Conservation (phyloP, 2,113 vertebrate genomes). For the Pipa parva region DNA sequence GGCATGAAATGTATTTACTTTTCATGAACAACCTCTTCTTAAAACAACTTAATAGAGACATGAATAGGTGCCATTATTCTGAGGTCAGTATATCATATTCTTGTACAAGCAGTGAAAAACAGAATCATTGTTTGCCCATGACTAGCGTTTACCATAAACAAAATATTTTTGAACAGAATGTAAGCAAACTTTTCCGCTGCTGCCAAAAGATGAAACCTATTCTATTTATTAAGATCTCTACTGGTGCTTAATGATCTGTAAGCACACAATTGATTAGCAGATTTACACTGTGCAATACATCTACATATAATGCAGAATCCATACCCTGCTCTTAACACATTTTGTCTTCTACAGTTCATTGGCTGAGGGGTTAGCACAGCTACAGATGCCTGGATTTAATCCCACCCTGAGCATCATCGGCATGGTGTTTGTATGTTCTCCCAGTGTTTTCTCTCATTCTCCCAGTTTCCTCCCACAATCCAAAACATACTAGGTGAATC, state of each 20-base stretch:
- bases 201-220: conserved; percentile 65
- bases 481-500: too few species aligned
- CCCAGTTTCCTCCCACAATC: too few species aligned
- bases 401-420: too few species aligned
- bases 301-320: too few species aligned
- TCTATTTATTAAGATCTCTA: neutral
- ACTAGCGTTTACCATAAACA: conserved; percentile 79
- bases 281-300: neutral
- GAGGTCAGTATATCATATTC: conserved; percentile 55
- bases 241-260: neutral
- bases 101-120: conserved; percentile 62
- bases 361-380: too few species aligned
- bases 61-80: conserved; percentile 65
- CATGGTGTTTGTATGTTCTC: too few species aligned
- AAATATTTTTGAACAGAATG: conserved; percentile 83
- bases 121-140: conserved; percentile 65
- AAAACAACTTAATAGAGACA: conserved; percentile 73
- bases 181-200: conserved; percentile 63
- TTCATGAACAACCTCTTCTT: conserved; percentile 70
- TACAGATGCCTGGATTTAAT: too few species aligned
- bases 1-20: conserved; percentile 88
- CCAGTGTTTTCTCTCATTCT: too few species aligned
- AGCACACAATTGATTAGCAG: neutral
- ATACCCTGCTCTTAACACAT: too few species aligned
- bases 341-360: too few species aligned